A percentile compares a stretch with the other conserved stretches of the same genome.
phyloP scores from a whole-genome alignment of 2,797 vertebrate species.

The Sebastes iracundus region DNA sequence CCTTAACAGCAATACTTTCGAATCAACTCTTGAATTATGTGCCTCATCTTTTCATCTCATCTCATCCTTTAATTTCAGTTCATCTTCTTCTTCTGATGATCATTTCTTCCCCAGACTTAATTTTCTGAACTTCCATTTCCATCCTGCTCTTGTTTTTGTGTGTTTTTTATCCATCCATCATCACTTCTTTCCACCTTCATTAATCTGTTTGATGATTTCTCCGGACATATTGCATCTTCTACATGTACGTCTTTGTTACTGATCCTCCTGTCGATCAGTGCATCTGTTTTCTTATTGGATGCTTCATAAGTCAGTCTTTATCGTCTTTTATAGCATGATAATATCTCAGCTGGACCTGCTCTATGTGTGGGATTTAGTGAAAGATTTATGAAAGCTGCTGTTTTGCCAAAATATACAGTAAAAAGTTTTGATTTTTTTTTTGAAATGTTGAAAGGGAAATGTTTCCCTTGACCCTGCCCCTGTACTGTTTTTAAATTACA shows the following conservation, averaged over 20 bases:
- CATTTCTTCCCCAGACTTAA: not conserved
- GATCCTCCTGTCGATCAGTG: not conserved
- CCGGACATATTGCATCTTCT: not conserved
- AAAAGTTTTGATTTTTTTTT: not conserved
- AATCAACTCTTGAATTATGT: slow-evolving; percentile 1
- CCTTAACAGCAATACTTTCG: not conserved
- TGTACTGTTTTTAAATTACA: not conserved
- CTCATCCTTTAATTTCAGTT: slow-evolving; percentile 3
- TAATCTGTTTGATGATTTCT: not conserved
- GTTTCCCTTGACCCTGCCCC: not conserved
- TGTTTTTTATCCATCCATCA: not conserved
- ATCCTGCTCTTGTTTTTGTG: not conserved
- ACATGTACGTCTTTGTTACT: not conserved
- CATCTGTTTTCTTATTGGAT: not conserved
- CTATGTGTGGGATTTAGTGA: not conserved
- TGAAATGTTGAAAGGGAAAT: not conserved
- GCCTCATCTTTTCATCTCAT: not conserved
- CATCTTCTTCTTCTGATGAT: not conserved
- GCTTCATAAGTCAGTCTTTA: not conserved
- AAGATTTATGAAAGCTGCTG: not conserved
- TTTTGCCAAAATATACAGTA: not conserved
- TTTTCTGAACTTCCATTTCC: not conserved
- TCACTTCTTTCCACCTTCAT: not conserved
- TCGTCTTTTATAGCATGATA: not conserved
- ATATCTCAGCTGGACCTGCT: not conserved